These are phyloP conservation scores for Macrotrachela quadricornifera DNA, from an alignment of 1,140 invertebrate species.

Conservation along the genomic window DNA sequence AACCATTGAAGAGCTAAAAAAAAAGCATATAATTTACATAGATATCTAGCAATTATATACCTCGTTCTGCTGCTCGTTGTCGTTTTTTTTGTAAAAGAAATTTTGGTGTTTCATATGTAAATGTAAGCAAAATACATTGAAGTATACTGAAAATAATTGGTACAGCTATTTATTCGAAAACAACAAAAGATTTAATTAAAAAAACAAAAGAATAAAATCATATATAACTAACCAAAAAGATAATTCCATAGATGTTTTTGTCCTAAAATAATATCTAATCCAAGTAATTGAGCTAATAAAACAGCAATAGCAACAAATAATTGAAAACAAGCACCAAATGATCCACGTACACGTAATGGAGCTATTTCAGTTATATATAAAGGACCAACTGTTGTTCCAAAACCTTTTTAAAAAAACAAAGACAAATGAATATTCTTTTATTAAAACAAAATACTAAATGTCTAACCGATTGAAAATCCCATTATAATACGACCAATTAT, in stretches of 20 bases:
- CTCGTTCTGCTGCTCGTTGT: too few relatives aligned
- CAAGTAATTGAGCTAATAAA: constrained; percentile 61
- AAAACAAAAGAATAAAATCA: too few relatives aligned
- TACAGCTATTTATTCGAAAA: too few relatives aligned
- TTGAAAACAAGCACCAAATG: constrained; percentile 59
- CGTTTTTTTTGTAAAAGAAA: too few relatives aligned
- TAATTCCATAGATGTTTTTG: constrained; percentile 67
- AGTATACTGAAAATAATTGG: too few relatives aligned
- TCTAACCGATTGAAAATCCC: constrained; percentile 42
- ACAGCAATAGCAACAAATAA: constrained; percentile 72
- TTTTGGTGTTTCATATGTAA: too few relatives aligned
- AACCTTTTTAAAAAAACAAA: constrained; percentile 32
- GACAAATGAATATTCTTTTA: background rate
- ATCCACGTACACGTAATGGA: constrained; percentile 69
- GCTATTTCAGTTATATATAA: constrained; percentile 96
- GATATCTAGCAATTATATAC: too few relatives aligned
- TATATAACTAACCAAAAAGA: background rate
- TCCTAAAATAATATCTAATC: constrained; percentile 71
- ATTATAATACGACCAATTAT: constrained; percentile 88
- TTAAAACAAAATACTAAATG: too few relatives aligned
- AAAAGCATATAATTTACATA: too few relatives aligned
- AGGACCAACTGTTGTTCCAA: constrained; percentile 80
- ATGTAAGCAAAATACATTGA: too few relatives aligned
- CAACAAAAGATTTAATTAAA: too few relatives aligned
- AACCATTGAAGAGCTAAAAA: too few relatives aligned